Conservation (phyloP, 2,113 vertebrate genomes). For the Bos javanicus region DNA sequence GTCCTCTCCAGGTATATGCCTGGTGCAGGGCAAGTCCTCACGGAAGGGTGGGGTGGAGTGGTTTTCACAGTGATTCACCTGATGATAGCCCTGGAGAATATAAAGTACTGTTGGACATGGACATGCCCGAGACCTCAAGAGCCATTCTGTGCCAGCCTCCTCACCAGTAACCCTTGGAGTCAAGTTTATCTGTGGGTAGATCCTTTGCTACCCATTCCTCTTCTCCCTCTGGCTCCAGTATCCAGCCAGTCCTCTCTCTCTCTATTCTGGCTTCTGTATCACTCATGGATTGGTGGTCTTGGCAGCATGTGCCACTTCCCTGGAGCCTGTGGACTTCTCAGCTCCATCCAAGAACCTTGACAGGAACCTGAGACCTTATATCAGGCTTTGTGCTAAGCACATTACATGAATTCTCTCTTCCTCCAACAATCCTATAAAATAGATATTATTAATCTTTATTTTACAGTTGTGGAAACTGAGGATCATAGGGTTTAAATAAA, state of each 20-base stretch:
- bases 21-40: neutral
- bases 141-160: neutral
- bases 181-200: neutral
- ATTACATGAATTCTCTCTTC: neutral
- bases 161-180: neutral
- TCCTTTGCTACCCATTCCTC: neutral
- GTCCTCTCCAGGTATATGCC: neutral
- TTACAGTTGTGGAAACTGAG: neutral
- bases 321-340: neutral
- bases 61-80: neutral
- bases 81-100: neutral
- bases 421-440: neutral
- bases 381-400: neutral
- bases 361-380: neutral
- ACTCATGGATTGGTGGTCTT: neutral
- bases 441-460: neutral
- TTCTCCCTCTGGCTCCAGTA: neutral
- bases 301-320: neutral
- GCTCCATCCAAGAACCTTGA: neutral
- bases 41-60: accelerated
- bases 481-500: neutral
- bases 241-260: neutral
- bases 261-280: neutral
- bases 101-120: neutral
- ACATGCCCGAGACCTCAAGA: neutral